These are phyloP conservation scores for Arothron firmamentum DNA, from an alignment of 2,113 vertebrate genomes.

Conservation along the genomic window DNA sequence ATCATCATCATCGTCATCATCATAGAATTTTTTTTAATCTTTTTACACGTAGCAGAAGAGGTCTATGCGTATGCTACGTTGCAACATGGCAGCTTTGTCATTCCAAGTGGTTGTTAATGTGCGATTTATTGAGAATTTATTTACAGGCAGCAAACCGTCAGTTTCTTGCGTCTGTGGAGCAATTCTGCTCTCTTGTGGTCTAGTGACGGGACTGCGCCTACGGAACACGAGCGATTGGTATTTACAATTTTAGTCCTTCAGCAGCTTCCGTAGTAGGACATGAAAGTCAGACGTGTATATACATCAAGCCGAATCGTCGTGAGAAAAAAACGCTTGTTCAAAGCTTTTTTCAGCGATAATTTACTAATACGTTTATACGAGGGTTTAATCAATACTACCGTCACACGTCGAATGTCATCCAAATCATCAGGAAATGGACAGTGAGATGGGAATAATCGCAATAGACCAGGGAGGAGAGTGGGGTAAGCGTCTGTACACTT, in stretches of 20 bases:
- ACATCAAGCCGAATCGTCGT: not conserved
- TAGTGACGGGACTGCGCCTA: not conserved
- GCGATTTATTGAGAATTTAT: not conserved
- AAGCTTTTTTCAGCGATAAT: constrained; percentile 2
- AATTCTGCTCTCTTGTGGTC: constrained; percentile 46
- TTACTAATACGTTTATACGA: constrained; percentile 63
- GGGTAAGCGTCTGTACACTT: constrained; percentile 56
- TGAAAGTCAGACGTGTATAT: constrained; percentile 68
- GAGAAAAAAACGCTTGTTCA: not conserved
- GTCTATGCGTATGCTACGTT: too few species aligned
- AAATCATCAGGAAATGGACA: constrained; percentile 41
- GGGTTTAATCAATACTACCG: constrained; percentile 60
- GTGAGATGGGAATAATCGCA: constrained; percentile 45
- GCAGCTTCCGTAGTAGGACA: constrained; percentile 54
- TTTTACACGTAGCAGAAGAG: too few species aligned
- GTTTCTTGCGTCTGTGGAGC: not conserved
- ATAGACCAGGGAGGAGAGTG: constrained; percentile 76
- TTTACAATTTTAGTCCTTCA: constrained; percentile 26
- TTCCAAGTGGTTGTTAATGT: too few species aligned
- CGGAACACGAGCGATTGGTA: not conserved
- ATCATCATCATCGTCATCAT: too few species aligned
- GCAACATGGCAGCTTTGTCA: too few species aligned
- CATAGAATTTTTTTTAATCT: too few species aligned
- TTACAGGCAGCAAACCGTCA: too few species aligned
- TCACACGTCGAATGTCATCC: constrained; percentile 50